A percentile compares a stretch with the other conserved stretches of the same genome.
Evolutionary conservation across 1,140 invertebrate species (phyloP).

Genomic region (Lasaia peninsularis): DNA sequence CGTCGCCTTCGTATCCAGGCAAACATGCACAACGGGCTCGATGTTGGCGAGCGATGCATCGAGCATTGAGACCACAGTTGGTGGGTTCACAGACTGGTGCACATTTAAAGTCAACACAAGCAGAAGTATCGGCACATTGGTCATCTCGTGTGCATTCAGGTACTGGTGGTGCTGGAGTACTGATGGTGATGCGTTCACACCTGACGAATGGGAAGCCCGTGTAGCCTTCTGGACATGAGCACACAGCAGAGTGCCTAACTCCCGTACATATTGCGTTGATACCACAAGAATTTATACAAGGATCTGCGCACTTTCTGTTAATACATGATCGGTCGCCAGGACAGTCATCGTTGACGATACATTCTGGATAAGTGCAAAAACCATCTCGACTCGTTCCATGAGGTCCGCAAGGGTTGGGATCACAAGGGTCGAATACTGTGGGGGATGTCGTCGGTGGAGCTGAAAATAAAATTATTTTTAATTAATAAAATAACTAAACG

Average conservation of each 20-base stretch:
- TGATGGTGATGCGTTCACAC: slow-evolving; percentile 78
- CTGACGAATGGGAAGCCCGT: slow-evolving; percentile 88
- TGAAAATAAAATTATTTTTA: slow-evolving; percentile 21
- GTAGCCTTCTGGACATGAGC: slow-evolving; percentile 82
- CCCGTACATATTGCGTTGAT: slow-evolving; percentile 89
- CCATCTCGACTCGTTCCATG: slow-evolving; percentile 90
- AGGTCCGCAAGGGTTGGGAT: slow-evolving; percentile 87
- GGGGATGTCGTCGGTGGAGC: slow-evolving; percentile 46
- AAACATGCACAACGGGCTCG: slow-evolving; percentile 90
- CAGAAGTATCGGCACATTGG: slow-evolving; percentile 90
- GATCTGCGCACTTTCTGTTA: slow-evolving; percentile 88
- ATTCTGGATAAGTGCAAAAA: slow-evolving; percentile 89
- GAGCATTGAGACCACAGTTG: slow-evolving; percentile 88
- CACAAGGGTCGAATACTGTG: slow-evolving; percentile 82
- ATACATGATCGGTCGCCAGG: slow-evolving; percentile 88
- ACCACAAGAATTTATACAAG: slow-evolving; percentile 88
- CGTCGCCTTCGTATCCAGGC: slow-evolving; percentile 91
- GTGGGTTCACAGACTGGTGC: slow-evolving; percentile 85
- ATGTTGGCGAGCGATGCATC: slow-evolving; percentile 89
- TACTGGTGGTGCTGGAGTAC: slow-evolving; percentile 73
- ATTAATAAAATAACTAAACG: too few species aligned
- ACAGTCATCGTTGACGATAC: slow-evolving; percentile 90
- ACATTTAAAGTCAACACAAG: slow-evolving; percentile 88
- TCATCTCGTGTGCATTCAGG: slow-evolving; percentile 88
- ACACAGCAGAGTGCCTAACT: slow-evolving; percentile 88